phyloP scores from a whole-genome alignment of 2,797 vertebrate species.

The Dipus sagitta region DNA sequence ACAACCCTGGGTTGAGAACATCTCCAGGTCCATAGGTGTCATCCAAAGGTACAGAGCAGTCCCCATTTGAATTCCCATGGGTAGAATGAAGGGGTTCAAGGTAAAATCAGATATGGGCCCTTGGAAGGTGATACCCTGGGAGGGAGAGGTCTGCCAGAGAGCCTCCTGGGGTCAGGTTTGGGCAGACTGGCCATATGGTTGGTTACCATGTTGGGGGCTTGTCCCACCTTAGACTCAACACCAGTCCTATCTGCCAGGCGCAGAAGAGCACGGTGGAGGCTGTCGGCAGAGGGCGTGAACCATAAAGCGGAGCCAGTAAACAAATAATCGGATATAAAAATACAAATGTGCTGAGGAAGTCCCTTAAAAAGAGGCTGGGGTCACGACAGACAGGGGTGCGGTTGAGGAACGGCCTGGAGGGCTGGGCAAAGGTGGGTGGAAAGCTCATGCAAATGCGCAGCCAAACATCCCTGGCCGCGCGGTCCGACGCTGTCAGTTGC shows the following conservation, averaged over 20 bases:
- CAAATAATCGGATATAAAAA: conserved; percentile 99
- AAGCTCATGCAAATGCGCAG: conserved; percentile 98
- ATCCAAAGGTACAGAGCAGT: conserved; percentile 75
- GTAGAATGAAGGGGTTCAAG: conserved; percentile 66
- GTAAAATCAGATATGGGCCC: conserved; percentile 75
- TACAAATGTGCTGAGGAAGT: conserved; percentile 96
- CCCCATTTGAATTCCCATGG: conserved; percentile 71
- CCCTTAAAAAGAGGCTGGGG: conserved; percentile 84
- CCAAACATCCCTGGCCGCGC: conserved; percentile 89
- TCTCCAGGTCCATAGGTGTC: conserved; percentile 79
- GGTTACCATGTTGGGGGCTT: conserved; percentile 74
- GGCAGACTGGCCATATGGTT: conserved; percentile 71
- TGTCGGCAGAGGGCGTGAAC: conserved; percentile 61
- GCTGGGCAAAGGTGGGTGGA: conserved; percentile 72
- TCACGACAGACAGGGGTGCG: conserved; percentile 78
- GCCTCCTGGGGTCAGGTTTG: conserved; percentile 57
- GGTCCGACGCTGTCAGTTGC: conserved; percentile 59
- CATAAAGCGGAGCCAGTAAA: conserved; percentile 94
- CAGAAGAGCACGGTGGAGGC: conserved; percentile 75
- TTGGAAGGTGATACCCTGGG: conserved; percentile 58
- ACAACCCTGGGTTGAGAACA: conserved; percentile 74
- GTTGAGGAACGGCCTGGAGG: conserved; percentile 65
- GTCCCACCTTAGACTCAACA: conserved; percentile 74
- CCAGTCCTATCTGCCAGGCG: conserved; percentile 81
- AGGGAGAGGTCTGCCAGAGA: conserved; percentile 58